Evolutionary conservation across 92 coral and sea anemone species (phyloP), one percentile per base, ranked within the genome.

Genomic region (Diadumene lineata): DNA sequence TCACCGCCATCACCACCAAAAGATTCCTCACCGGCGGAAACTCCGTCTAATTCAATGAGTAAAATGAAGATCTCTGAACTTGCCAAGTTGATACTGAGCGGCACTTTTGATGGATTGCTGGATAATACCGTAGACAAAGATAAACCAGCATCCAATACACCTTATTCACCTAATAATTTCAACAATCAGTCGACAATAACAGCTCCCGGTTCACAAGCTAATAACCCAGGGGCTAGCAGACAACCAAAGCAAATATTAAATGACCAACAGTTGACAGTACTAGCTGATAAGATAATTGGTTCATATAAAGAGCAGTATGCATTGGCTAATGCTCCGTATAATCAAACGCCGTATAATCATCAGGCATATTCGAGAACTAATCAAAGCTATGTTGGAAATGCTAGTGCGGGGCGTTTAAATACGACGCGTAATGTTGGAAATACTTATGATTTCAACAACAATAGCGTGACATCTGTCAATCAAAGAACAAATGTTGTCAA

Each of bases 11-110:
- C 75, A 13, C 56, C 23, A 4, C 21, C 10, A 23, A 53, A 53
- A 16, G 58, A 53, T 13, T 9, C n/a, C 24, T 13, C 58, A 13
- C 9, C 48, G 6, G 48, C 6, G 48, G 13, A 38, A 30, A 0
- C 8, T 2, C 25, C 66, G 25, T 31, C 48, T 38, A 13, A 38
- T 38, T n/a, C 18, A 31, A 72, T 34, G 77, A 44, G 67, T 22
- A 72, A 56, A 21, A 56, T 56, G 23, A 56, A 72, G 11, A 32
- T 72, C 51, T 19, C 77, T 15, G 66, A 72, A 32, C 77, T 72
- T 10, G 77, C 77, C 19, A 56, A 31, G 22, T 55, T 56, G 11
- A 72, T 72, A 0, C 77, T 72, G 2, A 11, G 32, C 57, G 77
- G 77, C 0, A 38, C 66, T 18, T 72, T 72, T 72, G 77, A 72